Conservation (phyloP, 2,888 invertebrate species). For the Dendrolimus houi region DNA sequence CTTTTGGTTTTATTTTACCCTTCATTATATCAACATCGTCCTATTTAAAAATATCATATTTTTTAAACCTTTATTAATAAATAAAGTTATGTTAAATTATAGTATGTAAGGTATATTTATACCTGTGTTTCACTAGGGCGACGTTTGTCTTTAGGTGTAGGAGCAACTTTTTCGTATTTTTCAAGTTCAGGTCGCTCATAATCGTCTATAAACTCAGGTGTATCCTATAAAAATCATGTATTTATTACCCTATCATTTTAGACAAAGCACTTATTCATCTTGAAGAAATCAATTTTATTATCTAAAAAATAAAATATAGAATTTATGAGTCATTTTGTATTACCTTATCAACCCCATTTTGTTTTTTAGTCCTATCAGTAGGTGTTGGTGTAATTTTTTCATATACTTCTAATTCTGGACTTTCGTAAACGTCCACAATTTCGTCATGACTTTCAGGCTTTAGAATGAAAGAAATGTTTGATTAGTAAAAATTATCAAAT, state of each 20-base stretch:
- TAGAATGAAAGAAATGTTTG: slow-evolving; percentile 12
- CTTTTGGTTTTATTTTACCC: slow-evolving; percentile 68
- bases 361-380: slow-evolving; percentile 55
- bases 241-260: not conserved
- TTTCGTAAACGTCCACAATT: slow-evolving; percentile 83
- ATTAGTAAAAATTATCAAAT: not conserved
- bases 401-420: slow-evolving; percentile 82
- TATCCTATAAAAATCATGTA: slow-evolving; percentile 35
- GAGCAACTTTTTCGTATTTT: slow-evolving; percentile 77
- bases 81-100: too few relatives aligned
- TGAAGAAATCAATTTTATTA: not conserved
- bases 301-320: not conserved
- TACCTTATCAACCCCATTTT: slow-evolving; percentile 65
- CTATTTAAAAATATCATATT: slow-evolving; percentile 31
- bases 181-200: slow-evolving; percentile 84
- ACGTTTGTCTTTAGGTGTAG: slow-evolving; percentile 60
- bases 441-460: slow-evolving; percentile 69
- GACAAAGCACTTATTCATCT: too few relatives aligned
- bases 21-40: slow-evolving; percentile 63
- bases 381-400: slow-evolving; percentile 73
- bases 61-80: slow-evolving; percentile 1
- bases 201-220: slow-evolving; percentile 78
- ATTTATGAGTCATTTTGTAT: not conserved
- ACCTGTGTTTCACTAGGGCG: slow-evolving; percentile 59
- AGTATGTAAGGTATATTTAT: slow-evolving; percentile 13